Evolutionary conservation across 2,888 invertebrate genomes (phyloP), one percentile per base, ranked within the genome.

Genomic region (Pollenia labialis): DNA sequence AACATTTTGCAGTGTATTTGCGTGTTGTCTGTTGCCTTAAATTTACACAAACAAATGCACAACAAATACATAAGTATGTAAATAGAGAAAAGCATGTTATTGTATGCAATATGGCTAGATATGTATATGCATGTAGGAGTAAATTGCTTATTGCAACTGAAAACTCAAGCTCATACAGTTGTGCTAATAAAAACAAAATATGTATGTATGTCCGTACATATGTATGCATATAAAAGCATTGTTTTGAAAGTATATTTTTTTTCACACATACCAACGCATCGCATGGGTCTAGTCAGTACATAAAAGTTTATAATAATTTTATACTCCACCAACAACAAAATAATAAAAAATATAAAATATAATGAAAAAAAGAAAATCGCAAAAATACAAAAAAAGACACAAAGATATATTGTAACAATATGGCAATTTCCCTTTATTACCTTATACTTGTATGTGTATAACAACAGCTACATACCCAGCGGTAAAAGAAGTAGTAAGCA

Each of bases 351-450:
- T 64, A 66, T 50, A 62, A 76, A 62, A 62, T n/a, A 62, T 44
- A 80, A 71, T 32, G 23, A 50, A 69, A 60, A 69, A 48, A 69
- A n/a, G 18, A 9, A 71, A 54, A 18, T 48, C 9, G 10, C 1
- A 7, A 42, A 14, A 16, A 74, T 10, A 52, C 2, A 50, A 64
- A 18, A 76, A 58, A 62, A 85, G 18, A 64, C 23, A 66, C 12
- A 68, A 40, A 64, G 62, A 68, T 32, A 62, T 88, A 81, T 88
- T 89, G 86, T 54, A 81, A 87, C 77, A 87, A 77, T 87, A 84
- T 81, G 84, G 81, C 83, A 81, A 77, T 84, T 84, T 87, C 81
- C 88, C 86, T 87, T 87, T 89, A 88, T 87, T 84, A 81, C 58
- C 56, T 58, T 77, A 50, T 50, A 50, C 52, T 56, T 42, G 32